Evolutionary conservation across 2,888 invertebrate species (phyloP).

Genomic region (Scaptomyza reducta): DNA sequence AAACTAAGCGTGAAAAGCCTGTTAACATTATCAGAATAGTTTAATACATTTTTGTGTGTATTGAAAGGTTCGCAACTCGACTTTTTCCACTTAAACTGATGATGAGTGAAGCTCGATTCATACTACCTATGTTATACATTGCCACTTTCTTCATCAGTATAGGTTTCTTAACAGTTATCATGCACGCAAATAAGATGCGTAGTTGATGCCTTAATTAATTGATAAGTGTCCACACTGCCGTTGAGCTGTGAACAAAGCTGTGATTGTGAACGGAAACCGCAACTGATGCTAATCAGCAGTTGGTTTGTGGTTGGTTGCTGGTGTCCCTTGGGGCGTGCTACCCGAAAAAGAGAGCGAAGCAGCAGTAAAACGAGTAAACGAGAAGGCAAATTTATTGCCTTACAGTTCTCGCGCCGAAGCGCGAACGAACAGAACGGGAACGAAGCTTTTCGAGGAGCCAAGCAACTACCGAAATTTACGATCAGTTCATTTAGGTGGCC

Average conservation of each 20-base stretch:
- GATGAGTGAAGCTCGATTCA: too few relatives aligned
- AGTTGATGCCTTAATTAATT: slow-evolving; percentile 12
- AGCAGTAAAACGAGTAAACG: slow-evolving; percentile 10
- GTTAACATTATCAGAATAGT: too few relatives aligned
- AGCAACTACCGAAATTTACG: slow-evolving; percentile 73
- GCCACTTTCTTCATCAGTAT: too few relatives aligned
- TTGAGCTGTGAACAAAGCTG: slow-evolving; percentile 20
- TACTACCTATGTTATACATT: too few relatives aligned
- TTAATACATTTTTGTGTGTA: too few relatives aligned
- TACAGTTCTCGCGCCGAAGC: slow-evolving; percentile 52
- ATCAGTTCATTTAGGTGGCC: slow-evolving; percentile 73
- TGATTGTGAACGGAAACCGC: slow-evolving; percentile 9
- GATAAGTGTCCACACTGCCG: background rate
- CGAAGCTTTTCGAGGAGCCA: slow-evolving; percentile 12
- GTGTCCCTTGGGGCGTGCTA: slow-evolving; percentile 27
- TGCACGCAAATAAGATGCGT: background rate
- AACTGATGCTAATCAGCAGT: slow-evolving; percentile 21
- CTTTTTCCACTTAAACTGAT: too few relatives aligned
- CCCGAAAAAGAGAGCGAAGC: slow-evolving; percentile 2
- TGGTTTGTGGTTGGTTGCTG: background rate
- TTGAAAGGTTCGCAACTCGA: too few relatives aligned
- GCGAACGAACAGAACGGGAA: slow-evolving; percentile 14
- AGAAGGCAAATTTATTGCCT: slow-evolving; percentile 68
- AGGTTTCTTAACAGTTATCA: too few relatives aligned
- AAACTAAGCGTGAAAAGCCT: too few relatives aligned